A percentile compares a stretch with the other conserved stretches of the same genome.
Conservation (phyloP, 2,113 vertebrate genomes). For the Nerophis ophidion region DNA sequence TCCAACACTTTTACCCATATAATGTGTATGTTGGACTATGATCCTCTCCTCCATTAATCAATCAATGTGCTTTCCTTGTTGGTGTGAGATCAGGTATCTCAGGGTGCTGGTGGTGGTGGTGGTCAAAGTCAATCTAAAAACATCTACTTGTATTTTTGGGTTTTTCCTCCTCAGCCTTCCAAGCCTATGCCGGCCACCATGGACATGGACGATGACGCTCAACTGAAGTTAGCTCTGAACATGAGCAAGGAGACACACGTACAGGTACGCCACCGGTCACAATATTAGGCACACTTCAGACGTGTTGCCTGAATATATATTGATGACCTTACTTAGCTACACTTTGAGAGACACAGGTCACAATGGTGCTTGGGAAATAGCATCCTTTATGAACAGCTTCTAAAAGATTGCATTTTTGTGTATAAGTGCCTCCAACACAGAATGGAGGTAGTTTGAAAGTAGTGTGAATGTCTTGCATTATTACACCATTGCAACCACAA, state of each 20-base stretch:
- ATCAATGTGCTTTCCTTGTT: background rate
- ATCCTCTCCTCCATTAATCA: conserved; percentile 1
- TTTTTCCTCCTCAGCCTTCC: conserved; percentile 35
- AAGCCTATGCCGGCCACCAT: conserved; percentile 9
- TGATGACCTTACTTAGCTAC: too few species aligned
- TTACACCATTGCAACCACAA: too few species aligned
- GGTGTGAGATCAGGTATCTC: background rate
- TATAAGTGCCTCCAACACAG: too few species aligned
- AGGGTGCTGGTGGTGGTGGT: background rate
- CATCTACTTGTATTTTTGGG: background rate
- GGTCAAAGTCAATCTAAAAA: background rate
- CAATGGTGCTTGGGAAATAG: too few species aligned
- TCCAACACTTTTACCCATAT: conserved; percentile 1
- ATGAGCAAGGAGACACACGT: conserved; percentile 75
- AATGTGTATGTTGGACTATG: background rate
- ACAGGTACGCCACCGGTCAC: conserved; percentile 48
- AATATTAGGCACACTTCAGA: too few species aligned
- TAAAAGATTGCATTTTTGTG: too few species aligned
- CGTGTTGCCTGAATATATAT: too few species aligned
- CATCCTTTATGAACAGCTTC: too few species aligned
- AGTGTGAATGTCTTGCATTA: too few species aligned
- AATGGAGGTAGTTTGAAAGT: too few species aligned
- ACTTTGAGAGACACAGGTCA: too few species aligned
- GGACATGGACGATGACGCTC: conserved; percentile 70
- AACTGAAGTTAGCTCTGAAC: conserved; percentile 70